phyloP scores from a whole-genome alignment of 1,140 invertebrate species.

The Drosophila ananassae region DNA sequence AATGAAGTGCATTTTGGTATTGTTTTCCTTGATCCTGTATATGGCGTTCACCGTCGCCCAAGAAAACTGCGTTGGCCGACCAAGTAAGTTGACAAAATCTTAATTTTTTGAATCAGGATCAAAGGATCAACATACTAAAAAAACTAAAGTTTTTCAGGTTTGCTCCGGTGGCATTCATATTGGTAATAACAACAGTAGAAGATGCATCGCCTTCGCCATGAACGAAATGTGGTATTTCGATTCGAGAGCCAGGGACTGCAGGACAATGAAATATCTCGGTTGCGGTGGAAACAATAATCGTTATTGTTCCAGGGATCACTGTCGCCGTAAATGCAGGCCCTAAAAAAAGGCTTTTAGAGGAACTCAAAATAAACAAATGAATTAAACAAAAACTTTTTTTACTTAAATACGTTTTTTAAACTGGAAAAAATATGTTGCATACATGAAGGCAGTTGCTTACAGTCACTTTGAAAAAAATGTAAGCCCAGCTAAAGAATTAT shows the following conservation, averaged over 20 bases:
- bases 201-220: background rate
- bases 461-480: background rate
- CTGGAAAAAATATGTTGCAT: background rate
- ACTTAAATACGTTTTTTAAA: background rate
- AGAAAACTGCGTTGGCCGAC: background rate
- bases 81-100: background rate
- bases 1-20: background rate
- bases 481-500: no score
- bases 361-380: background rate
- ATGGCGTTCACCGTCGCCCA: background rate
- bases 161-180: background rate
- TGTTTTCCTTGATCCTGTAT: background rate
- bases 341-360: background rate
- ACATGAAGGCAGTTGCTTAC: background rate
- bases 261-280: background rate
- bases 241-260: background rate
- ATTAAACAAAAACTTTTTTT: background rate
- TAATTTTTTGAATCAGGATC: background rate
- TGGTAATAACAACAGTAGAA: background rate
- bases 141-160: background rate
- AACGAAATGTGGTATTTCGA: slow-evolving; percentile 1
- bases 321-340: background rate
- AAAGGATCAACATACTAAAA: background rate
- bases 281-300: background rate
- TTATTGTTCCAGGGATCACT: background rate